These are phyloP conservation scores for Drosophila tsacasi DNA, from an alignment of 1,140 invertebrate genomes.

Conservation along the genomic window DNA sequence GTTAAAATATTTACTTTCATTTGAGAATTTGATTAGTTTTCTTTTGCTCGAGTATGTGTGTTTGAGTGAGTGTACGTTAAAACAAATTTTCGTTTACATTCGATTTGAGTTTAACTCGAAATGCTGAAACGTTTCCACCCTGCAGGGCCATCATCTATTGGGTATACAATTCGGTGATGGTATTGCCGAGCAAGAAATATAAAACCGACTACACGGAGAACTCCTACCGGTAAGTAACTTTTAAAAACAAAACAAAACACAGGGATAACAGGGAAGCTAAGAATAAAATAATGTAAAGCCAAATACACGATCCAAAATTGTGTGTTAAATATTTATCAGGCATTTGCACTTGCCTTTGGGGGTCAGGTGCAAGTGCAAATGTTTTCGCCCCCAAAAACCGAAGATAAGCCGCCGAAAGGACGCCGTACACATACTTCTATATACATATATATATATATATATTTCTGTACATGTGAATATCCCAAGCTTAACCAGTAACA, in stretches of 20 bases:
- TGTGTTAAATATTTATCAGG: conserved; percentile 74
- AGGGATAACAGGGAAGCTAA: not conserved
- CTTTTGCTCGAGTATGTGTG: conserved; percentile 1
- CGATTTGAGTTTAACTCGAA: conserved; percentile 37
- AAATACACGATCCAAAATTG: conserved; percentile 28
- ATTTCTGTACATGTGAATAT: conserved; percentile 7
- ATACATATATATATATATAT: not conserved
- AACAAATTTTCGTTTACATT: conserved; percentile 46
- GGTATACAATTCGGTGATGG: conserved; percentile 94
- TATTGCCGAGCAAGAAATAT: conserved; percentile 93
- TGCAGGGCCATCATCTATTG: conserved; percentile 95
- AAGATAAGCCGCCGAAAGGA: conserved; percentile 26
- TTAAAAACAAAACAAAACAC: conserved; percentile 2
- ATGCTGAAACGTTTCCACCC: conserved; percentile 29
- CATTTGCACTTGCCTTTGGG: conserved; percentile 63
- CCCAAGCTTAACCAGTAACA: conserved; percentile 42
- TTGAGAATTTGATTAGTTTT: conserved; percentile 59
- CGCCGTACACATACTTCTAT: not conserved
- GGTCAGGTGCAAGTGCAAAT: conserved; percentile 51
- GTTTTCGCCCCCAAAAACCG: conserved; percentile 21
- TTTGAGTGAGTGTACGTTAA: conserved; percentile 2
- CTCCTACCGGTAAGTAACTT: conserved; percentile 88
- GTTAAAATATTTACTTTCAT: conserved; percentile 64
- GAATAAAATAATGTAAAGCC: conserved; percentile 5
- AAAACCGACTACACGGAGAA: conserved; percentile 91